phyloP scores from a whole-genome alignment of 2,797 vertebrate genomes.

The Sebastes trivittatus region DNA sequence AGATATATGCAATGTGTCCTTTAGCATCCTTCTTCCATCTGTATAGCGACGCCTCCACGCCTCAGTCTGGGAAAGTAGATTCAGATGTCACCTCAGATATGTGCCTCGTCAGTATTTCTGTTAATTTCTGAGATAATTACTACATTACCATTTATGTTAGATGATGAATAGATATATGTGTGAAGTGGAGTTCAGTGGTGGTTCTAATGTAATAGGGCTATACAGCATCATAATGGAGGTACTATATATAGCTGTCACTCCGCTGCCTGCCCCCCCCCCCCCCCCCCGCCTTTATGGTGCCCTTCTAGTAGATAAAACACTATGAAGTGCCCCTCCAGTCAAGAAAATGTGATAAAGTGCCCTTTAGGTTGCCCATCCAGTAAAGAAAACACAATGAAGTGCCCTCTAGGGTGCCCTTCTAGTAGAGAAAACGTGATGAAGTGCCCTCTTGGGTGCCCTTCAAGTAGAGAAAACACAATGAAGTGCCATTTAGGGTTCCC shows the following conservation, averaged over 20 bases:
- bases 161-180: not conserved
- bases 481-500: too few relatives aligned
- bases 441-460: too few relatives aligned
- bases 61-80: not conserved
- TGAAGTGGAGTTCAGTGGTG: not conserved
- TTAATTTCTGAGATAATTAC: not conserved
- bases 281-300: too few relatives aligned
- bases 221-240: not conserved
- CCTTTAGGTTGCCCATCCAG: too few relatives aligned
- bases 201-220: not conserved
- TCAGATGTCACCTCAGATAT: not conserved
- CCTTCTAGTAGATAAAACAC: too few relatives aligned
- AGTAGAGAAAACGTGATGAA: rapidly evolving
- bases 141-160: not conserved
- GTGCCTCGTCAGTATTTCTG: not conserved
- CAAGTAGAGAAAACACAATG: rapidly evolving
- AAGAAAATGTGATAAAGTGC: too few relatives aligned
- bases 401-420: rapidly evolving
- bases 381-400: rapidly evolving
- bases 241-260: too few relatives aligned
- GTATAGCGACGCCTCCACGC: not conserved
- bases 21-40: not conserved
- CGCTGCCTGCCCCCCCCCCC: too few relatives aligned
- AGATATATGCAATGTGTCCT: not conserved
- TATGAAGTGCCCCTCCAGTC: too few relatives aligned